Evolutionary conservation across 2,113 vertebrate species (phyloP).

Genomic region (Hemiscyllium ocellatum): DNA sequence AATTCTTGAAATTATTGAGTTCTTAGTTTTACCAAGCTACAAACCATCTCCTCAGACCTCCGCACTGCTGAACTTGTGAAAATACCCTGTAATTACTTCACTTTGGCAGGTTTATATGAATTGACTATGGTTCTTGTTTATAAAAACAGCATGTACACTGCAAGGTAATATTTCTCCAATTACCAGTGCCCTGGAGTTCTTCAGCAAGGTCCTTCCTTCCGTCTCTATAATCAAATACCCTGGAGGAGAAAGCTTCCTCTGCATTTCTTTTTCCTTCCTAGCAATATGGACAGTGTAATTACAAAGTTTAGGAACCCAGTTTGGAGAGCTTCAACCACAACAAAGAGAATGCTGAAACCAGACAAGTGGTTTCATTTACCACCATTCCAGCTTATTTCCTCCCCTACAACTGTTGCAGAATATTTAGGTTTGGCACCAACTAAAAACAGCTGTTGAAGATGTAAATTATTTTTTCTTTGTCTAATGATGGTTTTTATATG

Average conservation of each 20-base stretch:
- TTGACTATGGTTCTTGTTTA: slow-evolving; percentile 27
- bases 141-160: slow-evolving; percentile 35
- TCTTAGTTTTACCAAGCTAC: neutral
- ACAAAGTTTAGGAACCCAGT: slow-evolving; percentile 47
- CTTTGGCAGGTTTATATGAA: slow-evolving; percentile 36
- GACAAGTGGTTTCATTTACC: slow-evolving; percentile 54
- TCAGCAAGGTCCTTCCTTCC: slow-evolving; percentile 35
- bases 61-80: slow-evolving; percentile 22
- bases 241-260: slow-evolving; percentile 5
- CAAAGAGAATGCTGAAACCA: slow-evolving; percentile 54
- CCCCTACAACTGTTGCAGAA: slow-evolving; percentile 41
- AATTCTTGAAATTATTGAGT: slow-evolving; percentile 7
- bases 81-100: slow-evolving; percentile 28
- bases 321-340: slow-evolving; percentile 53
- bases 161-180: slow-evolving; percentile 38
- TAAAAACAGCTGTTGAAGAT: slow-evolving; percentile 52
- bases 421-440: slow-evolving; percentile 49
- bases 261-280: neutral
- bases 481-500: slow-evolving; percentile 43
- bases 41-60: neutral
- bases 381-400: slow-evolving; percentile 52
- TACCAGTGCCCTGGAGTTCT: slow-evolving; percentile 33
- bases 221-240: slow-evolving; percentile 38
- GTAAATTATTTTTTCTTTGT: slow-evolving; percentile 44
- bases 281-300: slow-evolving; percentile 48